Evolutionary conservation across 2,888 invertebrate species (phyloP).

Genomic region (Drosophila sordidula): DNA sequence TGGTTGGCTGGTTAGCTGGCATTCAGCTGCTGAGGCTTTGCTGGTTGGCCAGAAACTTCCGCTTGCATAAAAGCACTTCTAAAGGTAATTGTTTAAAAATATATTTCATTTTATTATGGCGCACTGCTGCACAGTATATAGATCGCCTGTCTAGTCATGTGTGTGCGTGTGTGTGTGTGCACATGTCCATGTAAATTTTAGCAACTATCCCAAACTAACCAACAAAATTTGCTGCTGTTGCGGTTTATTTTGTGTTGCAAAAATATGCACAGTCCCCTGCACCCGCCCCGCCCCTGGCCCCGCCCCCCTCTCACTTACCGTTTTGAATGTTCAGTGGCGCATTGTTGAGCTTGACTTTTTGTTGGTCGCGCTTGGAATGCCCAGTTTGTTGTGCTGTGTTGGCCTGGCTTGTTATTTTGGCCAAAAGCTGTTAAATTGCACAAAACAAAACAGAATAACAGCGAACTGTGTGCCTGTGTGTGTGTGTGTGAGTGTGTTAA

Average conservation of each 20-base stretch:
- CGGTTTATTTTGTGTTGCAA: slow-evolving; percentile 79
- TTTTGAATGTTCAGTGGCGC: slow-evolving; percentile 50
- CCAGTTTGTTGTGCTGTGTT: slow-evolving; percentile 48
- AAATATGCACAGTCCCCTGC: slow-evolving; percentile 57
- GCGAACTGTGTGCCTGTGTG: slow-evolving; percentile 5
- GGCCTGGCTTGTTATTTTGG: slow-evolving; percentile 76
- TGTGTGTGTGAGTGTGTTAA: slow-evolving; percentile 17
- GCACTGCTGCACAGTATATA: slow-evolving; percentile 39
- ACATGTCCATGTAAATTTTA: slow-evolving; percentile 66
- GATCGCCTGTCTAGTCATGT: slow-evolving; percentile 64
- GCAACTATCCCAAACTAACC: slow-evolving; percentile 69
- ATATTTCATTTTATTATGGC: slow-evolving; percentile 74
- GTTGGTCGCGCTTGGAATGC: slow-evolving; percentile 58
- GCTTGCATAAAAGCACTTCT: slow-evolving; percentile 64
- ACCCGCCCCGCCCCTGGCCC: neutral
- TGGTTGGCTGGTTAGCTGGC: slow-evolving; percentile 2
- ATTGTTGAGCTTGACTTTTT: slow-evolving; percentile 74
- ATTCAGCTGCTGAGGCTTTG: slow-evolving; percentile 35
- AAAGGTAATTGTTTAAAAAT: slow-evolving; percentile 79
- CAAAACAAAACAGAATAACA: slow-evolving; percentile 67
- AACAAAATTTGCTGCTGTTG: slow-evolving; percentile 78
- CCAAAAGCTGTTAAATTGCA: slow-evolving; percentile 80
- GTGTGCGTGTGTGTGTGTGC: slow-evolving; percentile 19
- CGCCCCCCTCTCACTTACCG: neutral
- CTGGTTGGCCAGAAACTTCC: slow-evolving; percentile 60